Evolutionary conservation across 2,888 invertebrate species (phyloP).

Genomic region (Eristalinus sepulchralis): DNA sequence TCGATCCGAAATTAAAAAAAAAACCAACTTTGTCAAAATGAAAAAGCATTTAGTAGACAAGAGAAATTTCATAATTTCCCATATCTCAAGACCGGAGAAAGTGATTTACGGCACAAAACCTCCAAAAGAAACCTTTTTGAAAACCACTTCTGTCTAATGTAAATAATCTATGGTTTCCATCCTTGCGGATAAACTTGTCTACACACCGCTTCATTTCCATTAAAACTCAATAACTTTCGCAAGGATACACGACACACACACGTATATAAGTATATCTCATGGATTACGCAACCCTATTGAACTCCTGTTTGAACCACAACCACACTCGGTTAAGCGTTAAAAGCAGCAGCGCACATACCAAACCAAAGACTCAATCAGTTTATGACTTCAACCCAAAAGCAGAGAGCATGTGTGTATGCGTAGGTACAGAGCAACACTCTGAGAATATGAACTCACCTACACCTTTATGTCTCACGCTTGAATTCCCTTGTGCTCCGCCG

Average conservation of each 20-base stretch:
- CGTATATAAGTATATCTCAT: neutral
- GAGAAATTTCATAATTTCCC: too few species aligned
- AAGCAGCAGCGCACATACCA: neutral
- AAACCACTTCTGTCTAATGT: neutral
- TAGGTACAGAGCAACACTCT: conserved; percentile 13
- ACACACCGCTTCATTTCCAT: neutral
- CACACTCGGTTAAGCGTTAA: conserved; percentile 16
- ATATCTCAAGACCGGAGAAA: neutral
- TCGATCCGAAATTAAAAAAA: too few species aligned
- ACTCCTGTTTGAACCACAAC: conserved; percentile 21
- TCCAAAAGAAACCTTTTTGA: neutral
- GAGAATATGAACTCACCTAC: conserved; percentile 45
- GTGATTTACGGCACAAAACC: neutral
- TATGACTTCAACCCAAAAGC: neutral
- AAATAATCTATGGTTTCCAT: neutral
- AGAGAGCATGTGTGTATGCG: neutral
- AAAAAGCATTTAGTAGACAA: too few species aligned
- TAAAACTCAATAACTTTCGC: neutral
- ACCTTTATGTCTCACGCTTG: conserved; percentile 51
- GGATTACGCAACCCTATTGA: conserved; percentile 22
- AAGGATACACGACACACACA: neutral
- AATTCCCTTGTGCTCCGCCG: conserved; percentile 23
- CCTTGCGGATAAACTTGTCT: neutral
- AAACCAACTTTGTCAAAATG: too few species aligned
- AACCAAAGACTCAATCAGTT: conserved; percentile 12